A percentile compares a stretch with the other conserved stretches of the same genome.
Conservation (phyloP, 2,888 invertebrate genomes). For the Drosophila meridiana region DNA sequence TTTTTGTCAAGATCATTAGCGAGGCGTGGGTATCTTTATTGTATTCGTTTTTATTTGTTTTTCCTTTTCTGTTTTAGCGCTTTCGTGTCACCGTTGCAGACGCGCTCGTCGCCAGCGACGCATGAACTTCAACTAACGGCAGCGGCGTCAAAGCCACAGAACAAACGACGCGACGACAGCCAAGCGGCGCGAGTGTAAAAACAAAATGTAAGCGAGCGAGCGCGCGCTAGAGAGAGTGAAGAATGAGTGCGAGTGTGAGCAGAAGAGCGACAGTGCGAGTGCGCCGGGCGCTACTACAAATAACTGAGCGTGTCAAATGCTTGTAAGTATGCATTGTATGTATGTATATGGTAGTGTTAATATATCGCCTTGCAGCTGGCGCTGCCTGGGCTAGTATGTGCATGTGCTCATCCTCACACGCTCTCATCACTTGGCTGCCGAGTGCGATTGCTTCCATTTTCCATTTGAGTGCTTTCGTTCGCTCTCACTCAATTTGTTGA, state of each 20-base stretch:
- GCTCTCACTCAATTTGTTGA: conserved; percentile 20
- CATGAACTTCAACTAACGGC: conserved; percentile 69
- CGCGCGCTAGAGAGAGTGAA: not conserved
- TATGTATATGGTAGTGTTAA: not conserved
- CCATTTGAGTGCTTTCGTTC: conserved; percentile 36
- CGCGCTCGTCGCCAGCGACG: conserved; percentile 61
- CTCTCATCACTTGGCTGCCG: conserved; percentile 20
- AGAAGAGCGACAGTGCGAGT: conserved; percentile 14
- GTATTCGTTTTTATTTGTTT: not conserved
- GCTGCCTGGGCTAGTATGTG: conserved; percentile 18
- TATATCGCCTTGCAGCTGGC: conserved; percentile 23
- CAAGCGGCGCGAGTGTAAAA: conserved; percentile 20
- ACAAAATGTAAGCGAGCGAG: conserved; percentile 25
- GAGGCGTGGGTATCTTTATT: conserved; percentile 7
- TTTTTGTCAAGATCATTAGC: conserved; percentile 42
- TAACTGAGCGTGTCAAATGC: conserved; percentile 5
- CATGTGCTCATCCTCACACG: conserved; percentile 11
- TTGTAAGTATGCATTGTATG: conserved; percentile 9
- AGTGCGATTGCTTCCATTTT: conserved; percentile 8
- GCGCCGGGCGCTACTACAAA: conserved; percentile 25
- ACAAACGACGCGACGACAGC: conserved; percentile 14
- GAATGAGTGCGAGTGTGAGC: conserved; percentile 5
- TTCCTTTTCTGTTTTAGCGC: not conserved
- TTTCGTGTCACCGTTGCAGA: conserved; percentile 35
- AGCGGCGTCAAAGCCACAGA: conserved; percentile 29